Base-by-base conservation (phyloP, 2,113 vertebrate genomes). In the Gila orcuttii region DNA sequence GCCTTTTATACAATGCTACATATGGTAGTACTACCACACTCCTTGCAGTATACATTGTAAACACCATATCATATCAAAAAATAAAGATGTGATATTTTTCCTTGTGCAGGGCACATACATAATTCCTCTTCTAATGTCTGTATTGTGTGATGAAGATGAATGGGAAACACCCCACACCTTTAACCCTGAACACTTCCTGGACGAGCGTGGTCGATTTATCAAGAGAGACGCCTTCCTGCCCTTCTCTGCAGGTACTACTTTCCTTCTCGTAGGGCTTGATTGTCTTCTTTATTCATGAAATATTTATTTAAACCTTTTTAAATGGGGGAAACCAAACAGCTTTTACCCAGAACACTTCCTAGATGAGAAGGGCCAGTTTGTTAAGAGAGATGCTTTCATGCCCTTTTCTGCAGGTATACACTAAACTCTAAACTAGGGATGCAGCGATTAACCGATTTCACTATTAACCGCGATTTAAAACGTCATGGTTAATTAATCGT, bases 171-270 rank as follows among this genome's bases (percentile, higher is more conserved):
- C 93, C 17, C 36, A 90, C 60, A 89, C 66, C 1, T 95, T 95
- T 50, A 92, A 94, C 85, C 94, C 94, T 25, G 83, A 84, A 31
- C 92, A 95, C 75, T 95, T 95, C 84, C 89, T 95, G 73, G 89
- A 94, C 83, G 50, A 90, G 10, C 84, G 92, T 13, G 93, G 94
- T 9, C 57, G 47, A 80, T 95, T 94, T 79, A 25, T 92, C 59
- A 94, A 64, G 50, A 92, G 71, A 88, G 92, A 93, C 1, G 92
- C 93, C 60, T 95, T 95, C 82, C 36, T 95, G 82, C 90, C 93
- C 50, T 95, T 95, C 60, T 94, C 93, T 88, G 90, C 93, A 91
- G 94, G 95, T 94, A 39, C 11, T 7, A 23, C 4, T 66, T 39
- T 50, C 3, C 42, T 15, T 68, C 9, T 31, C 4, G 2, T 10